Evolutionary conservation across 2,888 invertebrate genomes (phyloP), one percentile per base, ranked within the genome.

Genomic region (Galerucella nymphaeae): DNA sequence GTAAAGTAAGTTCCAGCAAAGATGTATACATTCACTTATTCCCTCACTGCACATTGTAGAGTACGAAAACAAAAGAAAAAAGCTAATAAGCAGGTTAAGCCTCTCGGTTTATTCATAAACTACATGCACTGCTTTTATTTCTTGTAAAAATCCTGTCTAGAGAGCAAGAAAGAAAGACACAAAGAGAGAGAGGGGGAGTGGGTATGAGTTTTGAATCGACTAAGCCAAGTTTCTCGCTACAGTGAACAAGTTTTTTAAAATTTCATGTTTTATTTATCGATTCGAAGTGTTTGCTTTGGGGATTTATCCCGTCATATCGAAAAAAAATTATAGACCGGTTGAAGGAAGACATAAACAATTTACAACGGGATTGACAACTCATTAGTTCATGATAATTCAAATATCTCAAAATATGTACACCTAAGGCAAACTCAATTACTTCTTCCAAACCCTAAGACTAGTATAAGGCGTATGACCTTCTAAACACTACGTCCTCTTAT

Each of bases 241-340:
- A 50, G 45, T 9, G 50, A 61, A 53, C 71, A 61, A 71, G 71
- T 71, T 63, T 66, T 66, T 16, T 59, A 63, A 67, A 72, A 72
- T 63, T 61, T 48, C 67, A 72, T 72, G 71, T 72, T 72, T 72
- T 67, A 72, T 72, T 72, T 67, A 72, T 72, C 63, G 62, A 66
- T 48, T 20, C 57, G 20, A 63, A 42, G 67, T 50, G 67, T 72
- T 72, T 72, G 58, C 63, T 57, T 72, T 57, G 57, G 67, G 63
- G 67, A 72, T 72, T 71, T 63, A 72, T 72, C 55, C 62, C 48
- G 55, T 57, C 71, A 72, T 72, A 38, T 72, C 71, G 55, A 57
- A 45, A 66, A 38, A 58, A 59, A 30, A 8, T 8, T 38, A 59
- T 59, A 59, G 59, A n/a, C 38, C 38, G 38, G 59, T 59, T 59